Evolutionary conservation across 1,140 invertebrate genomes (phyloP).

Genomic region (Pogonomyrmex californicus): DNA sequence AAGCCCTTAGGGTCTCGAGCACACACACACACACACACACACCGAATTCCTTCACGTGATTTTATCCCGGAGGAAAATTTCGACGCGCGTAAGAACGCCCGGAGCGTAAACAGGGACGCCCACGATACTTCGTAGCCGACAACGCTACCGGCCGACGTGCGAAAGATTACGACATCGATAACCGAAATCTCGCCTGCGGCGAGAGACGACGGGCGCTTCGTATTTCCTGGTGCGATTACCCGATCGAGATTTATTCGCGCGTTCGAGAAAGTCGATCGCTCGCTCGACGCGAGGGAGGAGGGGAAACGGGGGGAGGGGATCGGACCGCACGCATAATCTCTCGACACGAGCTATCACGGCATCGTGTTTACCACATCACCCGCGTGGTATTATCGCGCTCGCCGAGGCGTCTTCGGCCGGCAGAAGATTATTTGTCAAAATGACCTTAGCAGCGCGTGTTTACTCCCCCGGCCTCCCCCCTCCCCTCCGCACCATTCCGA

Average conservation of each 20-base stretch:
- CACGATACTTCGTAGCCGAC: background rate
- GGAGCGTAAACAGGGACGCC: background rate
- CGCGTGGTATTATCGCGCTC: background rate
- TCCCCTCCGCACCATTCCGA: background rate
- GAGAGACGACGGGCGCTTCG: background rate
- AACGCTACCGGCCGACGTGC: background rate
- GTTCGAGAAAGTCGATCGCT: background rate
- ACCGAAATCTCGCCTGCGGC: background rate
- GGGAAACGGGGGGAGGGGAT: too few relatives aligned
- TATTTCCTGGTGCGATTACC: background rate
- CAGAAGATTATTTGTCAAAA: background rate
- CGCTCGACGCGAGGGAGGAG: too few relatives aligned
- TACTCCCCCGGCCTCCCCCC: too few relatives aligned
- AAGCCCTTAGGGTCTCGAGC: background rate
- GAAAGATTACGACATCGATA: slow-evolving; percentile 17
- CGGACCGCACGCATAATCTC: slow-evolving; percentile 5
- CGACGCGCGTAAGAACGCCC: slow-evolving; percentile 9
- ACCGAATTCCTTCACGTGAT: background rate
- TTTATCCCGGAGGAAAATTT: background rate
- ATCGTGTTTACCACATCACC: background rate
- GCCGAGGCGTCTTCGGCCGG: background rate
- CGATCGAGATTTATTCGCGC: slow-evolving; percentile 11
- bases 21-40: background rate
- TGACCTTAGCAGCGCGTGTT: slow-evolving; percentile 1
- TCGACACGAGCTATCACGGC: background rate